Base-by-base conservation (phyloP, 1,140 invertebrate genomes). In the Drosophila azteca region DNA sequence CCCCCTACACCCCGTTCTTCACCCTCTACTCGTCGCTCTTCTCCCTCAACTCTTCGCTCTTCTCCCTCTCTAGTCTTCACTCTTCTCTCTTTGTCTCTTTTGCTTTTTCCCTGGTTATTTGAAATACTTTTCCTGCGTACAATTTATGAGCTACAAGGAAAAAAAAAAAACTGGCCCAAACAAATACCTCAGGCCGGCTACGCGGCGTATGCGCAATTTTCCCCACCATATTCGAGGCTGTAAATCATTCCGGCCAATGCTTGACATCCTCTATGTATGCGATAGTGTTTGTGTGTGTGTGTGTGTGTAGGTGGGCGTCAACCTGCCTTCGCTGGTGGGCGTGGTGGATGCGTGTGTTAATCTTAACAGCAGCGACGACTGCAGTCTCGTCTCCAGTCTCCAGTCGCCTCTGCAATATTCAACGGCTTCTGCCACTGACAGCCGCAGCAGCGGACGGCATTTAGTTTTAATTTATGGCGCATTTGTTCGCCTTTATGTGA, bases 381-480 rank as follows among this genome's bases (percentile, higher is more conserved):
- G 81, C 81, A 87, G 82, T 87, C 67, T 39, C 78, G 72, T 76
- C 81, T 76, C 57, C 70, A 76, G 77, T 77, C 67, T 39, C 35
- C 11, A 39, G 35, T 20, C 17, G 17, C 17, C 17, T 20, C 17
- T 20, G 17, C 17, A 20, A 20, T 20, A 20, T 20, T 20, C 17
- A 1, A 20, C 17, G 17, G 17, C 35, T 65, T 71, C 75, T 87
- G 83, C 72, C 83, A 69, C 52, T 85, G 80, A 84, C 80, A 84
- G 79, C 67, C 84, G 79, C 67, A 13, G 26, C 79, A 72, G 65
- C 65, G 35, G 35, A 39, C 65, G 83, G 83, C 83, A 88, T 88
- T 88, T 88, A 88, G 79, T 88, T 88, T 89, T 88, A 88, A 88
- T 88, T 88, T 88, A 88, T 88, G 83, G 83, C 79, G 61, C 72